Evolutionary conservation across 2,113 vertebrate genomes (phyloP), one percentile per base, ranked within the genome.

Genomic region (Melozone crissalis): DNA sequence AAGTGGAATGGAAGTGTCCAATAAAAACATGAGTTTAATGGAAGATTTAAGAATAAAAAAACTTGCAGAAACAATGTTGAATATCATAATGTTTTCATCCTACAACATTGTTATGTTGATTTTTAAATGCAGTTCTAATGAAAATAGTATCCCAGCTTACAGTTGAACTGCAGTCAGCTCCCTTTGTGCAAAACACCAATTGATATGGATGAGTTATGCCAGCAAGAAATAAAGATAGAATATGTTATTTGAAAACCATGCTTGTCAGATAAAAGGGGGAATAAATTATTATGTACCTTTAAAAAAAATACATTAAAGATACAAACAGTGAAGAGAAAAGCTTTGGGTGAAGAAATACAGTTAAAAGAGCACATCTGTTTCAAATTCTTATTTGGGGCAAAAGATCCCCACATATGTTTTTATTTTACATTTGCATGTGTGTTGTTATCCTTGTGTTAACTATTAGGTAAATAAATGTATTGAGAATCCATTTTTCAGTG

Each of bases 321-420:
- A 94, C 91, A 98, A 97, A 97, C 93, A 96, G 93, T 85, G 95
- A 96, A 97, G 93, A 94, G 95, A 97, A 98, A 97, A 94, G 41
- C 85, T 93, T 44, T 97, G 97, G 94, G 97, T 97, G 97, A 97
- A 98, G 93, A 98, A 98, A 97, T 97, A 97, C 93, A 95, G 96
- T 98, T 98, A 97, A 98, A 98, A 97, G 95, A 97, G 63, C 94
- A 96, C 97, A 98, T 98, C 97, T 98, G 98, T 98, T 98, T 98
- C 95, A 93, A 95, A 98, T 98, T 98, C 95, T 95, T 96, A 95
- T 97, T 97, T 96, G 11, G 74, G 82, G 81, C 55, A 92, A 97
- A 93, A 97, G 96, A 93, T 87, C 37, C 18, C 75, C 94, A 95
- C 98, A 97, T 97, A 84, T 98, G 98, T 98, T 98, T 96, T 98